Conservation (phyloP, 2,797 vertebrate genomes). For the Hemitrygon akajei region DNA sequence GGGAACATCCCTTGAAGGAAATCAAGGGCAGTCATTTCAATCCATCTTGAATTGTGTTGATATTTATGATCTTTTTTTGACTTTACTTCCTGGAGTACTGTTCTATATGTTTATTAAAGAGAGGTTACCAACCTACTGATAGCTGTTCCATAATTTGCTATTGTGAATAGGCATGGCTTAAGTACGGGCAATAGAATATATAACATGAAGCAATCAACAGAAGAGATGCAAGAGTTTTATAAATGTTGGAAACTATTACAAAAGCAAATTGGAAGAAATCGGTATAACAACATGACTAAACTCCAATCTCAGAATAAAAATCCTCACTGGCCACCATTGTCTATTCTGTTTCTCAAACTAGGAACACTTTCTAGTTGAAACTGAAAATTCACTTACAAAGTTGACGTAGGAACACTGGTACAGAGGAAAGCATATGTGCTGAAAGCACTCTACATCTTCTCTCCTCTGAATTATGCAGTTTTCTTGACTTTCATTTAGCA, state of each 20-base stretch:
- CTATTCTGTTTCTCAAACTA: not conserved
- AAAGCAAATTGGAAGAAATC: not conserved
- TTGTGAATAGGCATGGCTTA: not conserved
- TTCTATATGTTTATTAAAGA: not conserved
- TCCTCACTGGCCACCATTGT: no score
- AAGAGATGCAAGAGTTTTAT: no score
- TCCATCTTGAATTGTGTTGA: not conserved
- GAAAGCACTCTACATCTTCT: not conserved
- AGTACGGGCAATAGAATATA: no score
- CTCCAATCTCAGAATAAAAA: not conserved
- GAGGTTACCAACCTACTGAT: not conserved
- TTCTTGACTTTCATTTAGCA: no score
- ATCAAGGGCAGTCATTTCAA: not conserved
- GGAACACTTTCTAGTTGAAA: not conserved
- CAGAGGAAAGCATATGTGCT: not conserved
- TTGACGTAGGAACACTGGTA: not conserved
- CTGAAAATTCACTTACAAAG: not conserved
- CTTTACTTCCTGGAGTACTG: not conserved
- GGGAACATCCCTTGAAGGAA: not conserved
- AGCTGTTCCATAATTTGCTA: not conserved
- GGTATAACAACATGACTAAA: not conserved
- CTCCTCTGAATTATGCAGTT: not conserved
- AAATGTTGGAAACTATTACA: no score
- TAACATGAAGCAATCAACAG: not conserved
- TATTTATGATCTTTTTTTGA: not conserved